Evolutionary conservation across 2,797 vertebrate species (phyloP), one percentile per base, ranked within the genome.

Genomic region (Rhinophrynus dorsalis): DNA sequence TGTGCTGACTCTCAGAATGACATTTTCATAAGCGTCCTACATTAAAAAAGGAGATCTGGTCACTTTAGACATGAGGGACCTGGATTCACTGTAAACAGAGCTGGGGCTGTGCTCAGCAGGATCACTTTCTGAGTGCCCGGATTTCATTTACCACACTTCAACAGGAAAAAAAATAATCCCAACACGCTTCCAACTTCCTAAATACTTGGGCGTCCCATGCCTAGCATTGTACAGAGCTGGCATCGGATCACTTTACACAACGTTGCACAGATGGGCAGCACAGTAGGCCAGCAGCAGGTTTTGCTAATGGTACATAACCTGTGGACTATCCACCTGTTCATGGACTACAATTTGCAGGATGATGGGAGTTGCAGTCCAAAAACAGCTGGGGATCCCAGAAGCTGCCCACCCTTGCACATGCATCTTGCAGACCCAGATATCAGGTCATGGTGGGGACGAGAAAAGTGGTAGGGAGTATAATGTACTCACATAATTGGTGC

Each of bases 161-260:
- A 45, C 42, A 23, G n/a, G n/a, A n/a, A n/a, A n/a, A n/a, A 47
- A 56, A 48, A 63, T 48, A 71, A 48, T 55, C 38, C 30, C n/a
- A 40, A 17, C 63, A 57, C 40, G 27, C 26, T 55, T 29, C 18
- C 51, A 66, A 26, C 27, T 62, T 62, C 59, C 60, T 63, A 50
- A 48, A 6, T 18, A 27, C 38, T 35, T 18, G 55, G 3, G 32
- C 13, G 13, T 24, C 17, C 37, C 18, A 48, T 61, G 40, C 40
- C 45, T 63, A 1, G 21, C 45, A 63, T 62, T 48, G 61, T 29
- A 52, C 11, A 1, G 32, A 21, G 48, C 33, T 18, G 7, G 44
- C 48, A 2, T n/a, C n/a, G n/a, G n/a, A n/a, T n/a, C 20, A 13
- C 21, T 4, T 26, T 74, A 80, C 76, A 77, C 75, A 75, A 74